Evolutionary conservation across 2,888 invertebrate genomes (phyloP), one percentile per base, ranked within the genome.

Genomic region (Bombylius discolor): DNA sequence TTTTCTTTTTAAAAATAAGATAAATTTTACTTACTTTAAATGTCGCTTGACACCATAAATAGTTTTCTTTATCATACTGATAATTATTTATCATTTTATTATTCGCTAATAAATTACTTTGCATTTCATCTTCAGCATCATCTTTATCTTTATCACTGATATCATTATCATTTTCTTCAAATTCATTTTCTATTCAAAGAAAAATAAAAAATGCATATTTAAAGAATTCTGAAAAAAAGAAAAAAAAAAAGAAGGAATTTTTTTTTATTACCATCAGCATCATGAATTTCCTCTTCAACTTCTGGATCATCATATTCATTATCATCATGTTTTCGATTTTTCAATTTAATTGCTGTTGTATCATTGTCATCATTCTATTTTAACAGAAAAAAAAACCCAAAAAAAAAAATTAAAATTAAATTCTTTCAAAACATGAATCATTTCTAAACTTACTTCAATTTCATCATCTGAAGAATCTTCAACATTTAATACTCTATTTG

Each of bases 41-140:
- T 0, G 83, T 85, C 5, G 96, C 70, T 69, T 87, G 82, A 68
- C 93, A 95, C 95, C 95, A 97, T 53, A 80, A 75, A 64, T 85
- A 77, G n/a, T 82, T 76, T 55, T 84, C 79, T 3, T 77, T 79
- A 67, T 98, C 96, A 67, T 83, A 93, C 2, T 75, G 77, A 68
- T 93, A 96, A 45, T 76, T 74, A 51, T 68, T 74, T 12, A 72
- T 70, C 66, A 70, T 66, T 49, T 67, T 62, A 57, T 73, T 71
- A 14, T 62, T 62, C 0, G 68, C 60, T 64, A 77, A 62, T 62
- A 70, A 60, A 7, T 45, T n/a, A 45, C n/a, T 45, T 45, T 45
- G 14, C 12, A 65, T 63, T 51, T 60, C 57, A 23, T 59, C 51
- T 33, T 61, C 61, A 52, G 14, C 60, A 23, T 53, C 52, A 34